Evolutionary conservation across 2,888 invertebrate genomes (phyloP).

Genomic region (Tetanocera ferruginea): DNA sequence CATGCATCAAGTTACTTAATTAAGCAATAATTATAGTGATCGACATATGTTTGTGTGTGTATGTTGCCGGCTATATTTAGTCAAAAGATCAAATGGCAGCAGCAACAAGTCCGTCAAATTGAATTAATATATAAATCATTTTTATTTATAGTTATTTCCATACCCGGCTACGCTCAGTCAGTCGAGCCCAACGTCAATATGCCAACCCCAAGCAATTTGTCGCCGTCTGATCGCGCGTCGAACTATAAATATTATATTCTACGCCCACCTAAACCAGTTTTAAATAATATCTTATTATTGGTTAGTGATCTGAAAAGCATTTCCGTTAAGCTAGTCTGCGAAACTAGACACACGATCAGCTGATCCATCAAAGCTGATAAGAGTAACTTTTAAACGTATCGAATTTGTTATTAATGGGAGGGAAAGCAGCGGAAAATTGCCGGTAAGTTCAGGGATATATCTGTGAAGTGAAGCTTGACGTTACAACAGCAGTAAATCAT

Average conservation of each 20-base stretch:
- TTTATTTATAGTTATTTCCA: slow-evolving; percentile 50
- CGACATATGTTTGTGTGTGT: not conserved
- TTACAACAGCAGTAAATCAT: no score
- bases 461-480: no score
- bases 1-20: slow-evolving; percentile 7
- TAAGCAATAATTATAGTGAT: slow-evolving; percentile 8
- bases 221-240: slow-evolving; percentile 8
- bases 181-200: not conserved
- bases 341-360: slow-evolving; percentile 24
- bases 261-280: slow-evolving; percentile 42
- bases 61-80: not conserved
- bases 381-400: not conserved
- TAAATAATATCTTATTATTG: not conserved
- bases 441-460: no score
- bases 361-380: slow-evolving; percentile 14
- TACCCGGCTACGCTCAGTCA: slow-evolving; percentile 5
- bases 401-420: no score
- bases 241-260: not conserved
- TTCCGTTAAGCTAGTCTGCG: slow-evolving; percentile 29
- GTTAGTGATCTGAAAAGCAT: slow-evolving; percentile 6
- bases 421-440: no score
- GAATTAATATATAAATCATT: slow-evolving; percentile 63
- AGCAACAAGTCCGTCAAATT: slow-evolving; percentile 50
- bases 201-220: slow-evolving; percentile 22
- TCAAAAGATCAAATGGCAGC: not conserved